phyloP scores from a whole-genome alignment of 2,888 invertebrate genomes.

The Eupithecia inturbata region DNA sequence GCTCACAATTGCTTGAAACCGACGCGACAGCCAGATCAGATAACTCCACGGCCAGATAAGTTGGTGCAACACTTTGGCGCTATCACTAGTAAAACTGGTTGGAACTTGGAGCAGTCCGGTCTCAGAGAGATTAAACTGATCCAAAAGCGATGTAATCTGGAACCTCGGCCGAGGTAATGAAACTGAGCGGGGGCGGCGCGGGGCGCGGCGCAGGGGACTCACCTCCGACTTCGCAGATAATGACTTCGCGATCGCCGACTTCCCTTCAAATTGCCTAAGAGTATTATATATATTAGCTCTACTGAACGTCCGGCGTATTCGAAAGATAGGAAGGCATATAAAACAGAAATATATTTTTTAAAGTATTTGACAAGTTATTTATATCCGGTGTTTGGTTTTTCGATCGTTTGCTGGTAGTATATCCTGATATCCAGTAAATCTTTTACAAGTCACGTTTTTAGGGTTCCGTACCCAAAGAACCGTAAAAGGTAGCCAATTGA shows the following conservation, averaged over 20 bases:
- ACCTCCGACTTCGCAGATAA: neutral
- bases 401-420: too few species aligned
- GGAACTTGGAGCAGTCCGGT: slow-evolving; percentile 10
- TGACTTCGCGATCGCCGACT: neutral
- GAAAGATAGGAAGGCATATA: neutral
- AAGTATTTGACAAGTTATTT: too few species aligned
- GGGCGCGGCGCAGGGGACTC: neutral
- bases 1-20: neutral
- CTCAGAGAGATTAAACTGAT: slow-evolving; percentile 21
- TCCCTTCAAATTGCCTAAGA: slow-evolving; percentile 5
- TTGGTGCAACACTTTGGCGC: neutral
- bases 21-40: neutral
- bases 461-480: too few species aligned
- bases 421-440: too few species aligned
- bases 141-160: slow-evolving; percentile 18
- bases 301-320: neutral
- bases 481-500: too few species aligned
- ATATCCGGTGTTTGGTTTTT: too few species aligned
- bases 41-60: neutral
- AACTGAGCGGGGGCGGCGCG: neutral
- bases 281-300: neutral
- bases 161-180: neutral
- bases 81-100: slow-evolving; percentile 16
- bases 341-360: too few species aligned
- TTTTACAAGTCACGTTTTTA: too few species aligned